Evolutionary conservation across 2,113 vertebrate genomes (phyloP).

Genomic region (Panthera uncia): DNA sequence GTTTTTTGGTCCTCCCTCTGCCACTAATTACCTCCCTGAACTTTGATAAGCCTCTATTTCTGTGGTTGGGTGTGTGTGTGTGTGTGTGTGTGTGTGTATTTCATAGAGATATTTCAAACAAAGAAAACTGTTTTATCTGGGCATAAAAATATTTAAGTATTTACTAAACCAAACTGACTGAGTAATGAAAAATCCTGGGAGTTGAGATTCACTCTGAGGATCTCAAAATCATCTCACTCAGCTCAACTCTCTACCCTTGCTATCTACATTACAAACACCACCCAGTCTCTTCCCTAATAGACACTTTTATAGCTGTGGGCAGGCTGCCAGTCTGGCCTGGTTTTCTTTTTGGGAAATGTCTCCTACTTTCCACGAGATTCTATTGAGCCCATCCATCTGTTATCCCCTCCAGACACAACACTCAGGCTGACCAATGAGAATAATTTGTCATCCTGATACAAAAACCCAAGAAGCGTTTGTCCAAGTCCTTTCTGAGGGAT

Average conservation of each 20-base stretch:
- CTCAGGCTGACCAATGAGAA: neutral
- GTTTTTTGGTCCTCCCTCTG: neutral
- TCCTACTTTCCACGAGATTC: neutral
- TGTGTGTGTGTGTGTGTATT: neutral
- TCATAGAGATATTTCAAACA: neutral
- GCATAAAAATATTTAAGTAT: neutral
- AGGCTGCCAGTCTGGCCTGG: neutral
- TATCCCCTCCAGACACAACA: neutral
- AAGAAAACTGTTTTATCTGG: neutral
- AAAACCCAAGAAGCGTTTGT: neutral
- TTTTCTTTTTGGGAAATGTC: neutral
- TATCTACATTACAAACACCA: neutral
- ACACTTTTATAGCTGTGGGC: neutral
- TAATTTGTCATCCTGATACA: neutral
- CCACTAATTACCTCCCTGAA: neutral
- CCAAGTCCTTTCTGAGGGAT: neutral
- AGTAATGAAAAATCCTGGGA: neutral
- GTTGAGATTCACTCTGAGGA: neutral
- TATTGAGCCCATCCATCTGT: neutral
- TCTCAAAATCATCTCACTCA: neutral
- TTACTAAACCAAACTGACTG: neutral
- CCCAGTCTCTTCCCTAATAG: neutral
- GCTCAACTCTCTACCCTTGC: neutral
- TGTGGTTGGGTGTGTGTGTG: neutral
- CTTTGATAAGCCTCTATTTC: neutral